These are phyloP conservation scores for Xiphorhynchus elegans DNA, from an alignment of 2,113 vertebrate genomes.

Conservation along the genomic window DNA sequence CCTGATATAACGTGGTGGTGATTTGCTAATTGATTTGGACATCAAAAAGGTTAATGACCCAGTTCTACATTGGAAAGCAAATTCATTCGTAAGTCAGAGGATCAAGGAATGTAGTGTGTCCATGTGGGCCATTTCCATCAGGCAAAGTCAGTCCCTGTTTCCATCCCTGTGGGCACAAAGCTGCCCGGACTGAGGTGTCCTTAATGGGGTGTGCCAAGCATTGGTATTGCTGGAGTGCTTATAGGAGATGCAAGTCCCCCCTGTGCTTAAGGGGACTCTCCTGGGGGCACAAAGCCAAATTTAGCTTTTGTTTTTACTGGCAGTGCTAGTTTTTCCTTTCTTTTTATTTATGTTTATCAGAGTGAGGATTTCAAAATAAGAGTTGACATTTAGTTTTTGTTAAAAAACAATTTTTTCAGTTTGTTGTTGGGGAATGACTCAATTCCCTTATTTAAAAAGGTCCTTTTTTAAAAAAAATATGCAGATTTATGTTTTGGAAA, in stretches of 20 bases:
- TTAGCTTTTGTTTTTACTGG: not conserved
- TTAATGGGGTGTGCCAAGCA: not conserved
- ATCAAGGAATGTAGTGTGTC: fast-evolving
- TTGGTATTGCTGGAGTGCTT: not conserved
- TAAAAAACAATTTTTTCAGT: not conserved
- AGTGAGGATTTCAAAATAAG: not conserved
- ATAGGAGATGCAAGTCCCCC: not conserved
- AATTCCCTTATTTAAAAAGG: not conserved
- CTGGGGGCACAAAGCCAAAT: not conserved
- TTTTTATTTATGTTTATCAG: not conserved
- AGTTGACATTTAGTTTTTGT: not conserved
- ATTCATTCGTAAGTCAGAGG: not conserved
- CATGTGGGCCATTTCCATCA: not conserved
- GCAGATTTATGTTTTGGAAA: not conserved
- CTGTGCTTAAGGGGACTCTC: not conserved
- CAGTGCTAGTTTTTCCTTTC: not conserved
- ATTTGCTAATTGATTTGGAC: not conserved
- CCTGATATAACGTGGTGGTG: not conserved
- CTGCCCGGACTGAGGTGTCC: not conserved
- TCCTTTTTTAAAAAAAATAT: not conserved
- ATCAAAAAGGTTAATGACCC: not conserved
- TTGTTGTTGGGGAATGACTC: not conserved
- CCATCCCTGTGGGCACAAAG: not conserved
- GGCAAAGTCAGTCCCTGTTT: not conserved
- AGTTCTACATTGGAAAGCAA: not conserved